These are phyloP conservation scores for Danaus plexippus DNA, from an alignment of 1,140 invertebrate species.

Conservation along the genomic window DNA sequence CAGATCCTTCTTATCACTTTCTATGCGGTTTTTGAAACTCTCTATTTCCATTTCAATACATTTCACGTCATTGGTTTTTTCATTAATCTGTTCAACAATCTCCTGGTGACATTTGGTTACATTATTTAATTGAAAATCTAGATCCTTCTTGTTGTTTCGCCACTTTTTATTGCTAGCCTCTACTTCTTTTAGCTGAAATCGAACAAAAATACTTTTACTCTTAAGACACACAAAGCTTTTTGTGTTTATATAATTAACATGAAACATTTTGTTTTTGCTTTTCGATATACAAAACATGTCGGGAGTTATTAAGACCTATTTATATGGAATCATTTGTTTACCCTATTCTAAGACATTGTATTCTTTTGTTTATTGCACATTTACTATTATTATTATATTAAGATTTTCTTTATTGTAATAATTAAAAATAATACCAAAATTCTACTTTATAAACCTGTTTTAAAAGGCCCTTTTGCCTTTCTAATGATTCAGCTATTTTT, in stretches of 20 bases:
- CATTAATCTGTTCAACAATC: constrained; percentile 43
- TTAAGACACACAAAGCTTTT: too few species aligned
- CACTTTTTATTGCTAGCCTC: constrained; percentile 46
- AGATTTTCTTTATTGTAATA: too few species aligned
- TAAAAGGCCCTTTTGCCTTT: constrained; percentile 35
- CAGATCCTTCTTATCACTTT: constrained; percentile 38
- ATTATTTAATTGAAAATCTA: constrained; percentile 43
- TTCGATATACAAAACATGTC: too few species aligned
- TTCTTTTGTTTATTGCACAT: too few species aligned
- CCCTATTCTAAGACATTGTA: too few species aligned
- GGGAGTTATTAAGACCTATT: not conserved
- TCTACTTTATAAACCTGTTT: constrained; percentile 29
- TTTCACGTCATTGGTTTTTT: constrained; percentile 51
- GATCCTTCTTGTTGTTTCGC: constrained; percentile 53
- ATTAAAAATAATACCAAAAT: too few species aligned
- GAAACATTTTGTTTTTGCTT: too few species aligned
- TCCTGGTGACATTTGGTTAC: constrained; percentile 43
- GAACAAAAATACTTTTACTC: not conserved
- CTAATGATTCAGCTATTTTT: constrained; percentile 40
- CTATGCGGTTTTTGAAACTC: constrained; percentile 37
- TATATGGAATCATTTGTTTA: not conserved
- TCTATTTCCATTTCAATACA: constrained; percentile 41
- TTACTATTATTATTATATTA: too few species aligned
- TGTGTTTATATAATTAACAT: too few species aligned
- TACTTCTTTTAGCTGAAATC: constrained; percentile 42